Evolutionary conservation across 2,797 vertebrate genomes (phyloP), one percentile per base, ranked within the genome.

Genomic region (Pelodytes ibericus): DNA sequence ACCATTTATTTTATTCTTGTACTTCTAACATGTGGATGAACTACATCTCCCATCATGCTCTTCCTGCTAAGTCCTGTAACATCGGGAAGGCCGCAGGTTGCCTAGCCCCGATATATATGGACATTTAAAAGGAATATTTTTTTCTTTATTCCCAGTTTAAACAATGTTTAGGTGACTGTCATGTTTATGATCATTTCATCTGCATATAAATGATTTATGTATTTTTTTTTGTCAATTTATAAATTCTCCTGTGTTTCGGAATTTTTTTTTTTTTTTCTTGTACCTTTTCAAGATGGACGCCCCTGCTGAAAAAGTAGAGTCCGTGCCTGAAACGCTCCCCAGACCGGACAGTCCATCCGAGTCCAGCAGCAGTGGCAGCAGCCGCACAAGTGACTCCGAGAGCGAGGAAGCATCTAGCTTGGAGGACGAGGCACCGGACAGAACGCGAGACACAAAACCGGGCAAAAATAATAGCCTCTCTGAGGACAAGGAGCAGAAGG

Each of bases 401-500:
- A 64, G 33, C 3, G 86, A 91, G 73, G 89, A 90, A n/a, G 87
- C 88, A 39, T 89, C 88, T 16, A 87, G 91, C 58, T 90, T 89
- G 0, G 87, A 88, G 78, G 89, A 92, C 58, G 81, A 93, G 61
- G 87, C 84, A 2, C 80, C 92, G 61, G 88, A 85, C 31, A 83
- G 89, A 80, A 84, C 83, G 30, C 72, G 86, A 36, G 87, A 86
- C 39, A 53, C 90, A 60, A 60, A 89, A 49, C 76, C 87, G 18
- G 82, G 82, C 30, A 83, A 85, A 27, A 84, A 89, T 66, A 74
- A 83, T 51, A 82, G 91, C 65, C 87, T 87, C 82, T 72, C 88
- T 49, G 85, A 92, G 79, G 88, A 82, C 82, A 91, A 89, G 83
- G 91, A 51, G 1, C n/a, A 62, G 68, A 96, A 96, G 89, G 91